These are phyloP conservation scores for Gasteruption jaculator DNA, from an alignment of 2,888 invertebrate genomes.

Conservation along the genomic window DNA sequence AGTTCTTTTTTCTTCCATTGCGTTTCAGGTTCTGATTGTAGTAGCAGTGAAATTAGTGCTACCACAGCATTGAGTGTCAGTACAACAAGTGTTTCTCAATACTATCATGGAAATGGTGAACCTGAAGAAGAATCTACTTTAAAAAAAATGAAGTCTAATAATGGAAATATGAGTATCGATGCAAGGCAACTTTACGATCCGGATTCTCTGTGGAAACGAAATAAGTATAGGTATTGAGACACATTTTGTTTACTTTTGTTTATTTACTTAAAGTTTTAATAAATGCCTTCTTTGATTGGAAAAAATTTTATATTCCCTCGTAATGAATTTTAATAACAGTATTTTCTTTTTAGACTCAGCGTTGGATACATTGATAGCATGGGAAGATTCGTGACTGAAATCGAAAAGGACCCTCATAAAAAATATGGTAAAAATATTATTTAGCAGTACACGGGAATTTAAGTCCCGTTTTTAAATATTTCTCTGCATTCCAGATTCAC, in stretches of 20 bases:
- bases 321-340: slow-evolving; percentile 1
- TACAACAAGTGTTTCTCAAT: slow-evolving; percentile 74
- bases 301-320: not conserved
- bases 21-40: slow-evolving; percentile 67
- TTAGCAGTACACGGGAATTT: not conserved
- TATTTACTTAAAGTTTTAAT: slow-evolving; percentile 3
- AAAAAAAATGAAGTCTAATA: slow-evolving; percentile 55
- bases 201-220: slow-evolving; percentile 82
- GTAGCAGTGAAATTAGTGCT: slow-evolving; percentile 68
- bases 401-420: slow-evolving; percentile 71
- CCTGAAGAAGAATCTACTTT: slow-evolving; percentile 26
- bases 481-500: slow-evolving; percentile 53
- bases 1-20: too few species aligned
- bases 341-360: too few species aligned
- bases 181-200: slow-evolving; percentile 80
- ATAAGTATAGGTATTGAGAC: slow-evolving; percentile 56
- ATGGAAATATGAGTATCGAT: slow-evolving; percentile 69
- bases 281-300: not conserved
- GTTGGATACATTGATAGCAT: slow-evolving; percentile 83
- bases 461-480: slow-evolving; percentile 12
- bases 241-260: slow-evolving; percentile 12
- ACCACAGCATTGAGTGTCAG: slow-evolving; percentile 64
- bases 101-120: slow-evolving; percentile 65
- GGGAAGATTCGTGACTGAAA: slow-evolving; percentile 88
- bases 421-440: slow-evolving; percentile 47